Evolutionary conservation across 2,797 vertebrate species (phyloP).

Genomic region (Cirrhinus mrigala): DNA sequence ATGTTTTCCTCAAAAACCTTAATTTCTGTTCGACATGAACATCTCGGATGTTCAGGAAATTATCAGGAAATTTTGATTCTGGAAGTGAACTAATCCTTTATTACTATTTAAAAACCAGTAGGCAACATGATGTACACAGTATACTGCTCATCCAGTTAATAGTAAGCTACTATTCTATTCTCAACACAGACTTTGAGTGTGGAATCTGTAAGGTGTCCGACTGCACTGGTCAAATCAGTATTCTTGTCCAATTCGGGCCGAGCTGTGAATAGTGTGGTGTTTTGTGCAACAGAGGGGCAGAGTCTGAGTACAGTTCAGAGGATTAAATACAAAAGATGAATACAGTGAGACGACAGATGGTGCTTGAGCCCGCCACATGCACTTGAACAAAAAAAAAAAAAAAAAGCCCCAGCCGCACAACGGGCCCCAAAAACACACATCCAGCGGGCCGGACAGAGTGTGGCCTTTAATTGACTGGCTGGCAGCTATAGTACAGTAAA

Average conservation of each 20-base stretch:
- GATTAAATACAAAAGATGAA: slow-evolving; percentile 54
- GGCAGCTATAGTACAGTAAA: slow-evolving; percentile 62
- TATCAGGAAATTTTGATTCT: too few species aligned
- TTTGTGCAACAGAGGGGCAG: slow-evolving; percentile 37
- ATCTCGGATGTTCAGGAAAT: too few species aligned
- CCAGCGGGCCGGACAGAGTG: slow-evolving; percentile 55
- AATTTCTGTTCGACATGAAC: too few species aligned
- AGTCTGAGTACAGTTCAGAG: slow-evolving; percentile 56
- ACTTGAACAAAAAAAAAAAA: slow-evolving; percentile 47
- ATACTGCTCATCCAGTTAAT: background rate
- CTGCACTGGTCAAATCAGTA: slow-evolving; percentile 37
- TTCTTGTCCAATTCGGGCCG: slow-evolving; percentile 25
- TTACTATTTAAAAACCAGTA: background rate
- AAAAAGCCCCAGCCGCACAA: slow-evolving; percentile 44
- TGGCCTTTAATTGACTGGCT: slow-evolving; percentile 65
- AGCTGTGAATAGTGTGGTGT: slow-evolving; percentile 22
- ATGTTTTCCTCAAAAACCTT: too few species aligned
- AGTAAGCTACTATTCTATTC: background rate
- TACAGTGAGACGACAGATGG: slow-evolving; percentile 64
- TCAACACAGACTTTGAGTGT: background rate
- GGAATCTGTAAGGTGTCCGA: background rate
- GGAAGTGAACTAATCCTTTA: too few species aligned
- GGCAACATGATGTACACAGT: background rate
- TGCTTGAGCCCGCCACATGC: slow-evolving; percentile 58
- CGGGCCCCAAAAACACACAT: slow-evolving; percentile 45